Evolutionary conservation across 2,888 invertebrate species (phyloP).

Genomic region (Drosophila peninsularis): DNA sequence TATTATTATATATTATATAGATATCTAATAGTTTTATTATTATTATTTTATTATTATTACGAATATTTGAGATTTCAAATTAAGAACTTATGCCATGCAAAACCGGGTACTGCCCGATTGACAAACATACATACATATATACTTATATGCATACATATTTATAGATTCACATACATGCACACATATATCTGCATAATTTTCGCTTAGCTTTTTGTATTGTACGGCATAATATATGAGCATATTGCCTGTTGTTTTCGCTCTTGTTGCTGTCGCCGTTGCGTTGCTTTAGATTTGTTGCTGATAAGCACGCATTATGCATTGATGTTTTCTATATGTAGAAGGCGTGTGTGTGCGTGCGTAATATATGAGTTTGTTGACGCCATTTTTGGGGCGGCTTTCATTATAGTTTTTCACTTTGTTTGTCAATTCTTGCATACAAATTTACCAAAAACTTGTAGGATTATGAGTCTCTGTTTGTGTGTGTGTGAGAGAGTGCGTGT

Average conservation of each 20-base stretch:
- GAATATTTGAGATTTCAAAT: not conserved
- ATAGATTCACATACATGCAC: not conserved
- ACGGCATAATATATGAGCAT: conserved; percentile 49
- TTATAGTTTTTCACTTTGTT: conserved; percentile 60
- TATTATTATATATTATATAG: too few relatives aligned
- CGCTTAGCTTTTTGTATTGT: conserved; percentile 41
- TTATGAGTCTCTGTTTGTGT: not conserved
- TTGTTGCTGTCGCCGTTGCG: conserved; percentile 19
- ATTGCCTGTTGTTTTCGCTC: conserved; percentile 20
- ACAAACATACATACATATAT: conserved; percentile 1
- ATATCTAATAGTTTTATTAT: too few relatives aligned
- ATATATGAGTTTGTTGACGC: conserved; percentile 68
- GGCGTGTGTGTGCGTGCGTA: conserved; percentile 22
- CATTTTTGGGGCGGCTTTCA: conserved; percentile 41
- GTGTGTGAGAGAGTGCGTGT: not conserved
- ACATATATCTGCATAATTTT: conserved; percentile 35
- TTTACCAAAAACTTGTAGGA: conserved; percentile 7
- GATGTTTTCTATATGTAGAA: conserved; percentile 13
- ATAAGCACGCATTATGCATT: conserved; percentile 72
- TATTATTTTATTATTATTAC: too few relatives aligned
- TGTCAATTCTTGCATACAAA: conserved; percentile 32
- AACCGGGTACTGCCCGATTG: too few relatives aligned
- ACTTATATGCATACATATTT: not conserved
- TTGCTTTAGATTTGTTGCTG: conserved; percentile 56
- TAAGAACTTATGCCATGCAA: not conserved